Evolutionary conservation across 2,888 invertebrate genomes (phyloP), one percentile per base, ranked within the genome.

Genomic region (Acanthosepion pharaonis): DNA sequence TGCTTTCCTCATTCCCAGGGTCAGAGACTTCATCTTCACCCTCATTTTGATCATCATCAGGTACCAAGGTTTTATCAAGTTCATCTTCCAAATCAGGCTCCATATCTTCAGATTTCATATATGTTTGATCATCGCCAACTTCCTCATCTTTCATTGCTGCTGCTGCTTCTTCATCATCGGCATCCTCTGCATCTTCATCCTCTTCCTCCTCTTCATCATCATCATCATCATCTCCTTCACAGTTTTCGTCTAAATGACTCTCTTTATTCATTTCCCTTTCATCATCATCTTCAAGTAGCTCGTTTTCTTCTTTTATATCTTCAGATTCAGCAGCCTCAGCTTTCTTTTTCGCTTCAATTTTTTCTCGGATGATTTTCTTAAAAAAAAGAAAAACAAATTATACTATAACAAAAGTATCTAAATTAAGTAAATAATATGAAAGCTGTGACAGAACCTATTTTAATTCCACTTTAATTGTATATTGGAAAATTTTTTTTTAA

Each of bases 341-440:
- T 15, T 94, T 94, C 59, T 94, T 55, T 53, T 64, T 94, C 0
- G 93, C 93, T 94, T 94, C 94, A 8, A 94, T 94, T 42, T 94
- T 94, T 94, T 94, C 94, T 55, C 59, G 42, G 48, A 94, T 59
- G 9, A 94, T 64, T 64, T 94, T 94, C 94, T 94, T 6, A 42
- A 94, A 94, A 94, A 94, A 94, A 53, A 59, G 28, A 94, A 33
- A 94, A 55, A 55, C n/a, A 94, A 55, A 94, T 51, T 51, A 51
- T 51, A 15, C 8, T 51, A 51, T 51, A 15, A 1, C 8, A 51
- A 51, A 51, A 51, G 15, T 51, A 51, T 11, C 0, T 51, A 48
- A 48, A 92, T 91, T 18, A 33, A 91, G n/a, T 3, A 42, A 42
- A 42, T 42, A 42, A 42, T 42, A 42, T 42, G 42, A 42, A 42